Evolutionary conservation across 2,888 invertebrate species (phyloP), one percentile per base, ranked within the genome.

Genomic region (Meganola albula): DNA sequence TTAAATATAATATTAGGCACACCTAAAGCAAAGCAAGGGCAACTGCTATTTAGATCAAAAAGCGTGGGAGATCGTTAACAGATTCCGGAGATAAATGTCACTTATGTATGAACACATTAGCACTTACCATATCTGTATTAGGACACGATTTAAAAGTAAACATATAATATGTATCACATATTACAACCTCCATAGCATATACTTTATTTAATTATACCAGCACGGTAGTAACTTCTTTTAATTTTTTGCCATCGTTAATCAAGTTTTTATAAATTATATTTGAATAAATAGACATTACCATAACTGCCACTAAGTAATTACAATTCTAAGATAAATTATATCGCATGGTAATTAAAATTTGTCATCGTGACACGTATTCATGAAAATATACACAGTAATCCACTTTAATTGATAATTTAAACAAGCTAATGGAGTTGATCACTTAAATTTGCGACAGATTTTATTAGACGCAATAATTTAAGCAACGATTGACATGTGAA

Each of bases 281-380:
- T 24, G 40, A 49, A 43, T 50, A 52, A 48, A 48, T 48, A 35
- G 34, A 34, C 45, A 49, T 48, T 50, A 39, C 36, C 37, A 39
- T 29, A 37, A 46, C 44, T 44, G 48, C 49, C 40, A 50, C 41
- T 44, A 40, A 37, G 40, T 41, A 53, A 47, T 48, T 45, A 37
- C 31, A 34, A 30, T 27, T 40, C 27, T 25, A 18, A 40, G 30
- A 46, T 47, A 48, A 46, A 48, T 33, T 44, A 38, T 45, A 45
- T 44, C 39, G 44, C 51, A 48, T 43, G 35, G 20, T n/a, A n/a
- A n/a, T n/a, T n/a, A n/a, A 43, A 44, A 53, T 53, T 50, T 53
- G 43, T 53, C 51, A 53, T 47, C 46, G 28, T 38, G 44, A 44
- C 55, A 55, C 55, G 34, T 54, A 40, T 44, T 53, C 41, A 46